Base-by-base conservation (phyloP, 2,113 vertebrate genomes). In the Naja naja region DNA sequence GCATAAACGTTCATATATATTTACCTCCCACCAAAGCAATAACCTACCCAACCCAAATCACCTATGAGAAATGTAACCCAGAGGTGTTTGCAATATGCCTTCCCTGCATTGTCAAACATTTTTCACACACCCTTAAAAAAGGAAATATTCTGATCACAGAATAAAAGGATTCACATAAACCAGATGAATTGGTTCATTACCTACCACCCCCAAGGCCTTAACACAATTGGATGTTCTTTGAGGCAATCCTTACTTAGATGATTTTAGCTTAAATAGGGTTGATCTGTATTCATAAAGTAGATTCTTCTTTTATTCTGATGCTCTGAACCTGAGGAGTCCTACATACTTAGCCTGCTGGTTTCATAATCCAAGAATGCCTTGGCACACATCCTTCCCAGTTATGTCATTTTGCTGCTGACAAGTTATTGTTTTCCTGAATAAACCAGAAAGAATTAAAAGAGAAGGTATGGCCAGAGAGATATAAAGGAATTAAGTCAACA, bases 341-440 rank as follows among this genome's bases (percentile, higher is more conserved):
- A 39, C 87, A 85, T 12, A 22, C 45, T 60, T 58, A 90, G 47
- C 49, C 22, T 8, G 60, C 4, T 85, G 85, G 30, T 86, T 64
- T 64, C 91, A 86, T 14, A 47, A 69, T 47, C 23, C 16, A 39
- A 86, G 64, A 87, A 56, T 89, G 58, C 6, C 39, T 55, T 90
- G 87, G 54, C 64, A 89, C 34, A 9, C 74, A 81, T 39, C 52
- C 20, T 54, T 22, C 20, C 54, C 92, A 91, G 22, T 92, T 92
- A 88, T 74, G 22, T 94, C 69, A 93, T 69, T 91, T 89, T 69
- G 91, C 91, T 34, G 12, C 89, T 89, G 89, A 89, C 55, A 91
- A 89, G 91, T 88, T 91, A 91, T 85, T 89, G 94, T 55, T 89
- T 92, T 91, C 69, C 91, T 90, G 89, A 69, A 92, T 47, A 90